Conservation (phyloP, 1,140 invertebrate genomes). For the Neodiprion fabricii region DNA sequence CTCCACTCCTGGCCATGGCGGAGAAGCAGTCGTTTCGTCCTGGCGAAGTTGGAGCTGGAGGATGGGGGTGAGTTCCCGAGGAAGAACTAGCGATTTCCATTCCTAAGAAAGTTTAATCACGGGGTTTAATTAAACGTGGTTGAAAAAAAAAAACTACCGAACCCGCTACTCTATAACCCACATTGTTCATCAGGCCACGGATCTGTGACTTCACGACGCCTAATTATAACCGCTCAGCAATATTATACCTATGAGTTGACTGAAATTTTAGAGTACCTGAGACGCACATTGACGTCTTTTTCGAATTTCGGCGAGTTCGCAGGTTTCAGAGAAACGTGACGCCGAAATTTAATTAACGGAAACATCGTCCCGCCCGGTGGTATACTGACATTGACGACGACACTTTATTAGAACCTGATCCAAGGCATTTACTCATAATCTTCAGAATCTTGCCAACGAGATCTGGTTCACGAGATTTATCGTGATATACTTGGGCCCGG, state of each 20-base stretch:
- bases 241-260: too few species aligned
- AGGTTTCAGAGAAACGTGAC: background rate
- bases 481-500: too few species aligned
- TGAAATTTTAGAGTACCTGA: background rate
- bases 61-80: background rate
- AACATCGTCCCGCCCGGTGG: background rate
- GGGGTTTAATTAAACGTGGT: constrained; percentile 24
- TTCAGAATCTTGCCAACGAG: too few species aligned
- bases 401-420: background rate
- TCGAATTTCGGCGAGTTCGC: background rate
- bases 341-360: background rate
- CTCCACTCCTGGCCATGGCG: constrained; percentile 21
- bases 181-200: constrained; percentile 8
- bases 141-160: constrained; percentile 14
- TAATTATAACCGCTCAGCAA: background rate
- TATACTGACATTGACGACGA: too few species aligned
- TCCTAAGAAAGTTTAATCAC: constrained; percentile 23
- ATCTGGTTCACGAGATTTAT: too few species aligned
- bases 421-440: too few species aligned
- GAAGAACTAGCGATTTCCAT: constrained; percentile 24
- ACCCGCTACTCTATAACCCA: background rate
- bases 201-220: background rate
- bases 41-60: background rate
- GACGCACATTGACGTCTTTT: background rate
- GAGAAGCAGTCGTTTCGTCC: background rate